These are phyloP conservation scores for Halictus quadricinctus DNA, from an alignment of 2,888 invertebrate genomes.

Conservation along the genomic window DNA sequence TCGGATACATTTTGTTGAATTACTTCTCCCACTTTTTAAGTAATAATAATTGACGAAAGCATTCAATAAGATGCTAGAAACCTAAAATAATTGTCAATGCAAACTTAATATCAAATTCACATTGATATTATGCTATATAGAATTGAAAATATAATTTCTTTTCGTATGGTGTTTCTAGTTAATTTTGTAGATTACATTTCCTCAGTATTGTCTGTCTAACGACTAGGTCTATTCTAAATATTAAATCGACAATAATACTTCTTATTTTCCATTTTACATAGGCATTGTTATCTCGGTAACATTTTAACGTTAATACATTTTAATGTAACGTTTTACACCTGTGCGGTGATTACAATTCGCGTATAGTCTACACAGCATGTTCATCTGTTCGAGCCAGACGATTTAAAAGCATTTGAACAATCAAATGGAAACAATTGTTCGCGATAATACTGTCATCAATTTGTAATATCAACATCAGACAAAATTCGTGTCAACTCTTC, in stretches of 20 bases:
- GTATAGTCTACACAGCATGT: constrained; percentile 80
- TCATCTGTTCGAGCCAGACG: constrained; percentile 52
- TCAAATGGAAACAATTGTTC: constrained; percentile 44
- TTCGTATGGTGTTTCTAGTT: neutral
- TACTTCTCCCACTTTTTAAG: neutral
- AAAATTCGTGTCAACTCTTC: neutral
- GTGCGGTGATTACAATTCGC: constrained; percentile 62
- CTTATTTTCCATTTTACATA: constrained; percentile 14
- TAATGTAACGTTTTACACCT: constrained; percentile 62
- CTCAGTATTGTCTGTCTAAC: constrained; percentile 14
- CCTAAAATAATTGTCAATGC: neutral
- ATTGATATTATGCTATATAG: neutral
- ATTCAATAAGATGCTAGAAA: neutral
- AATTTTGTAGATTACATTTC: neutral
- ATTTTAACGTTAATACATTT: constrained; percentile 42
- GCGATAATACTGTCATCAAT: constrained; percentile 12
- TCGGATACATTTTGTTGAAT: neutral
- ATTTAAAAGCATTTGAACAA: constrained; percentile 41
- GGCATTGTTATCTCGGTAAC: constrained; percentile 30
- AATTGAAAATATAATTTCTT: neutral
- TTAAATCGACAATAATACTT: constrained; percentile 43
- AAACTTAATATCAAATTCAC: neutral
- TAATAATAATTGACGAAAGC: neutral
- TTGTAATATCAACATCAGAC: neutral
- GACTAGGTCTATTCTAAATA: constrained; percentile 29